A percentile compares a stretch with the other conserved stretches of the same genome.
Conservation (phyloP, 2,113 vertebrate species). For the Odocoileus virginianus region DNA sequence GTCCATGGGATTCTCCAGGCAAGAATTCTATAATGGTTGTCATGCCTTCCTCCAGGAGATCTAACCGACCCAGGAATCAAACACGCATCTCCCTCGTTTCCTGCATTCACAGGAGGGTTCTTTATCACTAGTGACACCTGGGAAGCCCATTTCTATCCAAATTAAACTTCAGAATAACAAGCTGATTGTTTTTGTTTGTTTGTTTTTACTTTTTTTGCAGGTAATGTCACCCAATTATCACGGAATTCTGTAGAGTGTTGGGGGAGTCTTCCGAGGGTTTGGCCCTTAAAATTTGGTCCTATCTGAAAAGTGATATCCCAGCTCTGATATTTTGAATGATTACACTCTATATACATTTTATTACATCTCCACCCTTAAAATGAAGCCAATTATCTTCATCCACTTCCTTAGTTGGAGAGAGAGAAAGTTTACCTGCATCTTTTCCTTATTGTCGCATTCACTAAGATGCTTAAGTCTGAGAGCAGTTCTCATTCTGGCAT, state of each 20-base stretch:
- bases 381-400: neutral
- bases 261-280: neutral
- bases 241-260: neutral
- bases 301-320: neutral
- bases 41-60: neutral
- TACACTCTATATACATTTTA: neutral
- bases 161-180: neutral
- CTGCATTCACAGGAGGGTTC: neutral
- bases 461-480: neutral
- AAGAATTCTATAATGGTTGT: neutral
- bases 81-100: neutral
- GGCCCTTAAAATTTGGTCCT: neutral
- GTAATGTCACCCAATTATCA: neutral
- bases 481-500: neutral
- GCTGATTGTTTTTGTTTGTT: neutral
- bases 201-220: neutral
- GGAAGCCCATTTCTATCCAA: neutral
- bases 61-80: neutral
- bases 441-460: neutral
- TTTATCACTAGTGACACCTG: neutral
- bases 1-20: neutral
- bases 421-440: neutral
- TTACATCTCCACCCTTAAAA: neutral
- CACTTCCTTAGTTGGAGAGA: slow-evolving; percentile 6
- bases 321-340: neutral